Evolutionary conservation across 35 echinoderm and acorn worm species (phyloP).

Genomic region (Amphiura filiformis): DNA sequence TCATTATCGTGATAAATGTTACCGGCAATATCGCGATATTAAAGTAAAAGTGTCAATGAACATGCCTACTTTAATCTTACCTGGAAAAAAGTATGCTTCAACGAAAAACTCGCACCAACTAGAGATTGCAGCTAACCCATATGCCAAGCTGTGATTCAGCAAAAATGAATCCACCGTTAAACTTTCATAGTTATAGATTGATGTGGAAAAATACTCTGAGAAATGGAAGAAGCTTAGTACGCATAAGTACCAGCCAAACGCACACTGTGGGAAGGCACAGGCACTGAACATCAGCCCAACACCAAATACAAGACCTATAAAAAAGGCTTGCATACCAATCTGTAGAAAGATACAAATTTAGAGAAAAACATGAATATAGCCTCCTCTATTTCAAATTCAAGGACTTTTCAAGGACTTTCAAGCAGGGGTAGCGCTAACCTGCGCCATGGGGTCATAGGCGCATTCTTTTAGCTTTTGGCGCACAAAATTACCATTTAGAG

Average conservation of each 20-base stretch:
- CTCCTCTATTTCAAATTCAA: too few species aligned
- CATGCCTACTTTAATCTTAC: too few species aligned
- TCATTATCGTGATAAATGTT: too few species aligned
- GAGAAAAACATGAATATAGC: too few species aligned
- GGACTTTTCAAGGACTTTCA: too few species aligned
- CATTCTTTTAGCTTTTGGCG: too few species aligned
- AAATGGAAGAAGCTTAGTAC: slow-evolving; percentile 99
- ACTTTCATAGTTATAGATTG: slow-evolving; percentile 90
- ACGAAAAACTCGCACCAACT: slow-evolving; percentile 90
- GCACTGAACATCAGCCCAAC: slow-evolving; percentile 64
- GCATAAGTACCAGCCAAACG: slow-evolving; percentile 94
- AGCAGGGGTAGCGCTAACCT: too few species aligned
- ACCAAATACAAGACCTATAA: slow-evolving; percentile 82
- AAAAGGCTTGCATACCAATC: slow-evolving; percentile 75
- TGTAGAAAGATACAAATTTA: too few species aligned
- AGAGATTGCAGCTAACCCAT: slow-evolving; percentile 70
- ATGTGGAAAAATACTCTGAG: slow-evolving; percentile 93
- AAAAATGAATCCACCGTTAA: slow-evolving; percentile 90
- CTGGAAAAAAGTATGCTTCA: slow-evolving; percentile 87
- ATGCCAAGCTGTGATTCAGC: slow-evolving; percentile 94
- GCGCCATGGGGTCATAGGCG: too few species aligned
- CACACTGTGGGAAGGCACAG: slow-evolving; percentile 23
- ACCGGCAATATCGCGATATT: too few species aligned
- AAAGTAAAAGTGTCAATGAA: too few species aligned
- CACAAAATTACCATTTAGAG: too few species aligned